phyloP scores from a whole-genome alignment of 2,888 invertebrate genomes.

The Beris chalybata region DNA sequence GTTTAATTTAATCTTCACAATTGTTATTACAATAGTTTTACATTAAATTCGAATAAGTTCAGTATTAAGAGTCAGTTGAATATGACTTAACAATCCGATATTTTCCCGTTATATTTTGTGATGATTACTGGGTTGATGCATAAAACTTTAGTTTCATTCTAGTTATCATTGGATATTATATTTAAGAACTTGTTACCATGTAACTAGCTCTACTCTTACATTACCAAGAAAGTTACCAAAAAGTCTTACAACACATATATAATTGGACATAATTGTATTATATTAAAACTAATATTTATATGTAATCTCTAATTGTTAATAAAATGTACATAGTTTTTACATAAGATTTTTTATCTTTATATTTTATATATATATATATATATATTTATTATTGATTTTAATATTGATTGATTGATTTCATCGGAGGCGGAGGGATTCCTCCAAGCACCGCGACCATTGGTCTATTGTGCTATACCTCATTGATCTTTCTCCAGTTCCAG shows the following conservation, averaged over 20 bases:
- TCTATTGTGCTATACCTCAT: too few relatives aligned
- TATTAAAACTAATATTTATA: too few relatives aligned
- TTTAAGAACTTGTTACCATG: slow-evolving; percentile 22
- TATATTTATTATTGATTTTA: too few relatives aligned
- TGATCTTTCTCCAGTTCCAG: too few relatives aligned
- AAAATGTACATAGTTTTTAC: too few relatives aligned
- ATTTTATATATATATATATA: too few relatives aligned
- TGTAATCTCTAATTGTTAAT: too few relatives aligned
- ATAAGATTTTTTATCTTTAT: too few relatives aligned
- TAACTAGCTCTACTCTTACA: slow-evolving; percentile 3
- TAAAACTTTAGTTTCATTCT: neutral
- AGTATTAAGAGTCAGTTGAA: neutral
- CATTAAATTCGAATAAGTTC: neutral
- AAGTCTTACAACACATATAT: neutral
- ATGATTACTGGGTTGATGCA: neutral
- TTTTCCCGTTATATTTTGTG: neutral
- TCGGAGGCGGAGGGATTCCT: too few relatives aligned
- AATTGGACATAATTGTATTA: too few relatives aligned
- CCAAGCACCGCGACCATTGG: too few relatives aligned
- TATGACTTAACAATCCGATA: neutral
- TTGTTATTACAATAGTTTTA: neutral
- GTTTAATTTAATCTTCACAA: slow-evolving; percentile 11
- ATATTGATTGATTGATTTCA: too few relatives aligned
- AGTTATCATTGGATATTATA: neutral
- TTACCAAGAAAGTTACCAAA: slow-evolving; percentile 19